Evolutionary conservation across 2,113 vertebrate species (phyloP).

Genomic region (Sebastes schlegelii): DNA sequence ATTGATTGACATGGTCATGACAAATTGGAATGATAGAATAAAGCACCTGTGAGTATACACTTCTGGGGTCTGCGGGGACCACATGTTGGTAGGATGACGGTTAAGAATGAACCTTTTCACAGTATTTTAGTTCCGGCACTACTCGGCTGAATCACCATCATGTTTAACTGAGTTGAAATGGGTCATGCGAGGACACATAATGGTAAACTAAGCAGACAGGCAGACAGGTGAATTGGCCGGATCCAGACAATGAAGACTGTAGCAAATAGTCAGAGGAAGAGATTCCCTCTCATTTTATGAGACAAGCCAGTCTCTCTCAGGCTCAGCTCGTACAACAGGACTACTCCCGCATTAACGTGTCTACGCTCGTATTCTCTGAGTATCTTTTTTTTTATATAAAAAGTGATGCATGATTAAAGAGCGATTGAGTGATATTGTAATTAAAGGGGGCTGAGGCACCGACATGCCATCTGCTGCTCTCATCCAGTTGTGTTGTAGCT

Average conservation of each 20-base stretch:
- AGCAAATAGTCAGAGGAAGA: slow-evolving; percentile 45
- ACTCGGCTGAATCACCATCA: neutral
- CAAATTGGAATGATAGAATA: too few species aligned
- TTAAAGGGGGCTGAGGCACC: neutral
- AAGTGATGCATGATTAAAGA: slow-evolving; percentile 40
- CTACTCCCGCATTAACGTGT: neutral
- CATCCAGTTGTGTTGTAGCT: slow-evolving; percentile 31
- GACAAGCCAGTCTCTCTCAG: slow-evolving; percentile 46
- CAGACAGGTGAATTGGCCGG: slow-evolving; percentile 51
- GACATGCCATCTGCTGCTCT: slow-evolving; percentile 59
- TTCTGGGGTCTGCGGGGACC: too few species aligned
- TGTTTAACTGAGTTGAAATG: slow-evolving; percentile 1
- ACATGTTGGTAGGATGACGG: too few species aligned
- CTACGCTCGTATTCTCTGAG: neutral
- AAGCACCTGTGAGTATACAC: too few species aligned
- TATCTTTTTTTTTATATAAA: slow-evolving; percentile 11
- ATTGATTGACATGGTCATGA: too few species aligned
- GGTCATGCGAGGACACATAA: slow-evolving; percentile 47
- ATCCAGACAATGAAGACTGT: slow-evolving; percentile 46
- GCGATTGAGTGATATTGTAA: slow-evolving; percentile 46
- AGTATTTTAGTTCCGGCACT: slow-evolving; percentile 5
- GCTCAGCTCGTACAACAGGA: slow-evolving; percentile 30
- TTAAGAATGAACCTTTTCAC: neutral
- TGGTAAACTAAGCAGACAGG: slow-evolving; percentile 46
- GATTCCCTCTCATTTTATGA: slow-evolving; percentile 34